phyloP scores from a whole-genome alignment of 2,888 invertebrate species.

The Biston stratarius region DNA sequence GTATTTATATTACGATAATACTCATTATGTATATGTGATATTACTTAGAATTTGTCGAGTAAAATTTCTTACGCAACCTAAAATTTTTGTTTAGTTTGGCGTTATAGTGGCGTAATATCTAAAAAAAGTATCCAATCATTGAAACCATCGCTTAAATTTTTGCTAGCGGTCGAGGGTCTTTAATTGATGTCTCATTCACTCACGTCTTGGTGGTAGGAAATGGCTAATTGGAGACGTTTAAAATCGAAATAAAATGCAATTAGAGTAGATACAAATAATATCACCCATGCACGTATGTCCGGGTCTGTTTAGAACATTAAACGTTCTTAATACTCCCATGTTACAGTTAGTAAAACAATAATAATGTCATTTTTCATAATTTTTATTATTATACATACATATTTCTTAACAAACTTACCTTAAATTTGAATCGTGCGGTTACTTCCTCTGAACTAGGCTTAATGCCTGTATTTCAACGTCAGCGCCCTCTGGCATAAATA shows the following conservation, averaged over 20 bases:
- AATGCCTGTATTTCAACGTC: no score
- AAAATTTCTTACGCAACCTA: neutral
- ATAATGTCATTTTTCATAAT: no score
- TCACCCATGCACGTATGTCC: conserved; percentile 29
- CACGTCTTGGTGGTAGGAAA: conserved; percentile 19
- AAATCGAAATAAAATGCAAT: conserved; percentile 26
- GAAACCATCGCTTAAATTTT: neutral
- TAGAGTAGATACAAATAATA: conserved; percentile 11
- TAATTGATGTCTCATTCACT: conserved; percentile 9
- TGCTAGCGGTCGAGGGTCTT: neutral
- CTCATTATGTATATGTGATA: no score
- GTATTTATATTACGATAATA: no score
- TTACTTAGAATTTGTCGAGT: neutral
- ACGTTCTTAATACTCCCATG: no score
- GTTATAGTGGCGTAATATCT: neutral
- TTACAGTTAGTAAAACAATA: no score
- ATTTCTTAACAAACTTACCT: no score
- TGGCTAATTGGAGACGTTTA: conserved; percentile 23
- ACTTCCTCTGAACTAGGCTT: no score
- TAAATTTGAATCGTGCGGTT: no score
- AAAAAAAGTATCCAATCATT: neutral
- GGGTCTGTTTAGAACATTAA: conserved; percentile 14
- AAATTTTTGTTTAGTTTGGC: neutral
- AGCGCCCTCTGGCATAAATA: no score
- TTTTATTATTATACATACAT: no score